Percentiles rank a stretch among this genome's conserved stretches.
These are phyloP conservation scores for Halocaridina rubra DNA, from an alignment of 2,888 invertebrate species.

Conservation along the genomic window DNA sequence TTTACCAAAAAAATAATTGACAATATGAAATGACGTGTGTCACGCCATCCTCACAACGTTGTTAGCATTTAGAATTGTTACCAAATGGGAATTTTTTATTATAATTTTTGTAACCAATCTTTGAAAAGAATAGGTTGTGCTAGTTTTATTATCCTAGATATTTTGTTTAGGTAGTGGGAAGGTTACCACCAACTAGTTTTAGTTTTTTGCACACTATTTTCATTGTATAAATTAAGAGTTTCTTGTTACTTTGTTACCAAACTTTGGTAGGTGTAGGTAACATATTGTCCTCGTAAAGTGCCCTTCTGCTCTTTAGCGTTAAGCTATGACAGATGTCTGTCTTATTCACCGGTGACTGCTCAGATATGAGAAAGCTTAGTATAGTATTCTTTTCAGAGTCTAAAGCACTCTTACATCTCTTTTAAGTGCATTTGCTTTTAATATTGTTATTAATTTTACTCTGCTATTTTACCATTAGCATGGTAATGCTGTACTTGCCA, in stretches of 20 bases:
- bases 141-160: conserved; percentile 5
- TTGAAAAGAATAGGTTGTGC: conserved; percentile 47
- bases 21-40: too few species aligned
- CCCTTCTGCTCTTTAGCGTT: too few species aligned
- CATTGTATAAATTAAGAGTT: background rate
- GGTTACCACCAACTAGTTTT: conserved; percentile 57
- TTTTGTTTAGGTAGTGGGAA: conserved; percentile 36
- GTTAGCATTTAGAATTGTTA: conserved; percentile 36
- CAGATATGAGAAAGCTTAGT: conserved; percentile 19
- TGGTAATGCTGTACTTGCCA: too few species aligned
- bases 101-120: background rate
- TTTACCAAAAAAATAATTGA: background rate
- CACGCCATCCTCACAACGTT: background rate
- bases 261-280: conserved; percentile 34
- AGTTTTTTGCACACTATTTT: conserved; percentile 18
- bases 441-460: background rate
- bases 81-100: conserved; percentile 18
- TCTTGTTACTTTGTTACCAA: conserved; percentile 44
- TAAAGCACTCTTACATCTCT: background rate
- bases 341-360: conserved; percentile 16
- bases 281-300: too few species aligned
- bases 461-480: too few species aligned
- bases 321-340: too few species aligned
- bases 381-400: background rate
- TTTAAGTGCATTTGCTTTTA: background rate